Conservation (phyloP, 2,797 vertebrate species). For the Pteropus rufus region DNA sequence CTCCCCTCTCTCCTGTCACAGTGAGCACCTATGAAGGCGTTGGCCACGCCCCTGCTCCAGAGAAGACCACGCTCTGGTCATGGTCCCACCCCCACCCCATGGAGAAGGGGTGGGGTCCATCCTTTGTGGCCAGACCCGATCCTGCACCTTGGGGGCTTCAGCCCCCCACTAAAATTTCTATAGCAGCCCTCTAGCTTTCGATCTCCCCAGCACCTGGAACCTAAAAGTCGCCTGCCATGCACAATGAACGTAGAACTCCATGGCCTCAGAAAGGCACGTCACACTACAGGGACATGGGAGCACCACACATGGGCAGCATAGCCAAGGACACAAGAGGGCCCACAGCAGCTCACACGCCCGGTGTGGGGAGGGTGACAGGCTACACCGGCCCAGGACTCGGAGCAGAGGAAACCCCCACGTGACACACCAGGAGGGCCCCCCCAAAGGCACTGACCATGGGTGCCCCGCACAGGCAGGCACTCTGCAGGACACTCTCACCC, state of each 20-base stretch:
- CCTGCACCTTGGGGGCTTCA: constrained; percentile 61
- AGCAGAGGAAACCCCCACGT: not conserved
- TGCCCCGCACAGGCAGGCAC: not conserved
- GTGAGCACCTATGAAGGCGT: constrained; percentile 87
- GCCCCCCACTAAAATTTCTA: not conserved
- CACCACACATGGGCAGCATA: not conserved
- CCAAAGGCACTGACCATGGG: not conserved
- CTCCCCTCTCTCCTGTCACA: constrained; percentile 63
- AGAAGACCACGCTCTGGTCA: not conserved
- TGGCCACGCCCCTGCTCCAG: not conserved
- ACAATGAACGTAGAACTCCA: not conserved
- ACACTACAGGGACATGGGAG: not conserved
- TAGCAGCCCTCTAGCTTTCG: not conserved
- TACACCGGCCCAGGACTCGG: not conserved
- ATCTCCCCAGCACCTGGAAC: not conserved
- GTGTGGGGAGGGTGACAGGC: not conserved
- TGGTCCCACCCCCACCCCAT: not conserved
- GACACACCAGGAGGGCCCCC: not conserved
- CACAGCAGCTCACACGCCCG: not conserved
- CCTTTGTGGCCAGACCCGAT: not conserved
- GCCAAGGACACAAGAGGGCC: not conserved
- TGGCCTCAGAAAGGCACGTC: not conserved
- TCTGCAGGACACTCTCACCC: not conserved
- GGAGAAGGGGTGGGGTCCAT: not conserved
- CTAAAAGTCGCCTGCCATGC: not conserved